A percentile compares a stretch with the other conserved stretches of the same genome.
phyloP scores from a whole-genome alignment of 1,140 invertebrate species.

The Grapholita molesta region DNA sequence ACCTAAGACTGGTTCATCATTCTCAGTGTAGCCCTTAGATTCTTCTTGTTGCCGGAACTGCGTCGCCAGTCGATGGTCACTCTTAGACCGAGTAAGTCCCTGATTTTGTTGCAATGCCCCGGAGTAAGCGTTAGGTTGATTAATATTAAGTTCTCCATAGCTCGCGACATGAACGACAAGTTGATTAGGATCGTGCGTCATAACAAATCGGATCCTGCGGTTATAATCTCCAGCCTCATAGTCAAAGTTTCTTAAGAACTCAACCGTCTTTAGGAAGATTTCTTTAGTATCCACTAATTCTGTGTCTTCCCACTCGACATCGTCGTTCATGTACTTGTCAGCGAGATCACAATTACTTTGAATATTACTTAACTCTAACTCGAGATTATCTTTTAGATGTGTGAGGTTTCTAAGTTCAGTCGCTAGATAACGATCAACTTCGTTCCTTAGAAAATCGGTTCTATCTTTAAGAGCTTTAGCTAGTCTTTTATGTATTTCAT shows the following conservation, averaged over 20 bases:
- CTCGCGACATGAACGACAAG: conserved; percentile 90
- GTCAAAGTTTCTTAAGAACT: conserved; percentile 96
- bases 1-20: conserved; percentile 82
- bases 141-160: conserved; percentile 92
- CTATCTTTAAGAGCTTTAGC: conserved; percentile 95
- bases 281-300: conserved; percentile 96
- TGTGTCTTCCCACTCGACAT: conserved; percentile 91
- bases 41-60: conserved; percentile 94
- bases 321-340: conserved; percentile 95
- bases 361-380: conserved; percentile 95
- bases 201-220: conserved; percentile 89
- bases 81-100: conserved; percentile 94
- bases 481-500: conserved; percentile 93
- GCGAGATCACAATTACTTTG: conserved; percentile 96
- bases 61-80: conserved; percentile 93
- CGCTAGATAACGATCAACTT: conserved; percentile 92
- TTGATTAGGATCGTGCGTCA: conserved; percentile 94
- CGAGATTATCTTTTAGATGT: conserved; percentile 94
- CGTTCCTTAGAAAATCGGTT: conserved; percentile 91
- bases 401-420: conserved; percentile 90
- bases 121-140: conserved; percentile 78
- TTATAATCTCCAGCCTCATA: conserved; percentile 94
- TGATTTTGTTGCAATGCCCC: conserved; percentile 80
- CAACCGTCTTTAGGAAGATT: conserved; percentile 95
- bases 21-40: conserved; percentile 77